phyloP scores from a whole-genome alignment of 2,888 invertebrate species.

The Microplitis deprimator region DNA sequence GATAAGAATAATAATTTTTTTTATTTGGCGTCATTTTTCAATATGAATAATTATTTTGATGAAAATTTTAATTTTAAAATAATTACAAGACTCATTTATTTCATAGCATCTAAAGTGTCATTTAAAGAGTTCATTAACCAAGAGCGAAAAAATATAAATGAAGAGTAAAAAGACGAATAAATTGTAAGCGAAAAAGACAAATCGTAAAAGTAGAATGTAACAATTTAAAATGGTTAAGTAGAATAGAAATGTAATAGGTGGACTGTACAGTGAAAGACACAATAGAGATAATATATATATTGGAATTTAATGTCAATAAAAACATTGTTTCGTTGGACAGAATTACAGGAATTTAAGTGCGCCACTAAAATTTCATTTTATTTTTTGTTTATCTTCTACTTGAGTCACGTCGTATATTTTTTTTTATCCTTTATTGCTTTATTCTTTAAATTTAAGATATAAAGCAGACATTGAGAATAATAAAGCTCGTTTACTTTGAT shows the following conservation, averaged over 20 bases:
- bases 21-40: too few species aligned
- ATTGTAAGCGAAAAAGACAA: not conserved
- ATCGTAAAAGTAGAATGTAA: not conserved
- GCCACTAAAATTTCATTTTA: not conserved
- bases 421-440: not conserved
- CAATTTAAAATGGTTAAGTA: not conserved
- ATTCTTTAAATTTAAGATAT: not conserved
- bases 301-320: constrained; percentile 4
- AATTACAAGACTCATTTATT: not conserved
- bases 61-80: too few species aligned
- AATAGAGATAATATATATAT: not conserved
- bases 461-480: constrained; percentile 1
- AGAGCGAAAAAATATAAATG: not conserved
- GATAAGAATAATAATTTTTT: too few species aligned
- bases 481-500: constrained; percentile 24
- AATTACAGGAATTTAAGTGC: not conserved
- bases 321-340: not conserved
- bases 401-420: not conserved
- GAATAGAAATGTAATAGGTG: constrained; percentile 10
- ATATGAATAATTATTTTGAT: too few species aligned
- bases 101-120: not conserved
- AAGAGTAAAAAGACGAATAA: not conserved
- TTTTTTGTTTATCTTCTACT: not conserved
- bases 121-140: not conserved
- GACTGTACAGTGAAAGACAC: not conserved